Base-by-base conservation (phyloP, 2,888 invertebrate species). In the Papilio gigon region DNA sequence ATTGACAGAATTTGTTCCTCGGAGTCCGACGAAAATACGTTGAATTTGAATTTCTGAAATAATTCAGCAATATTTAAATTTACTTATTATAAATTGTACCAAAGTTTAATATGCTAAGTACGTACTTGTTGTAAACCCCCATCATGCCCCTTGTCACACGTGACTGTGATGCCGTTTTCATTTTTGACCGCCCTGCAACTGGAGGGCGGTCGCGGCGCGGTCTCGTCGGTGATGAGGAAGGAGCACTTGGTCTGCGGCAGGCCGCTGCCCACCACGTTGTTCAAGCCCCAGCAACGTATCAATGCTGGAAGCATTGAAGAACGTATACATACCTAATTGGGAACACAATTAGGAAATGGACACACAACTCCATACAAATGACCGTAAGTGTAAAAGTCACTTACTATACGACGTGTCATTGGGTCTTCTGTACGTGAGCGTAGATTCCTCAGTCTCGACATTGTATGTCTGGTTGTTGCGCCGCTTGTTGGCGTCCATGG, bases 101-200 rank as follows among this genome's bases (percentile, higher is more conserved):
- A 22, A 4, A 47, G 47, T 47, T 22, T 12, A 20, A 47, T 4
- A 22, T 11, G 12, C 5, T n/a, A 11, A 44, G 2, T 44, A 20
- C n/a, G n/a, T 47, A 90, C 92, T 84, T 92, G 92, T 20, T 81
- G 82, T 37, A 89, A 71, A 20, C 92, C 91, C 0, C 91, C 92
- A 65, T 90, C 83, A 67, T 91, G 87, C 9, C 90, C 90, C 68
- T 85, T 84, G 37, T 83, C 79, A 71, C 92, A 92, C 0, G 76
- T 78, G 30, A 90, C 79, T 5, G 79, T 76, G 47, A 92, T 87
- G 37, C 88, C 89, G 8, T 76, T 73, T 1, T 70, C 63, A 42
- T 76, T 81, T 58, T 82, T 85, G 17, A 77, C 75, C 0, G 90
- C 91, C 4, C 72, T 71, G 71, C 91, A 92, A 42, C 76, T 75